Conservation (phyloP, 2,797 vertebrate species). For the Halcyon leucocephala region DNA sequence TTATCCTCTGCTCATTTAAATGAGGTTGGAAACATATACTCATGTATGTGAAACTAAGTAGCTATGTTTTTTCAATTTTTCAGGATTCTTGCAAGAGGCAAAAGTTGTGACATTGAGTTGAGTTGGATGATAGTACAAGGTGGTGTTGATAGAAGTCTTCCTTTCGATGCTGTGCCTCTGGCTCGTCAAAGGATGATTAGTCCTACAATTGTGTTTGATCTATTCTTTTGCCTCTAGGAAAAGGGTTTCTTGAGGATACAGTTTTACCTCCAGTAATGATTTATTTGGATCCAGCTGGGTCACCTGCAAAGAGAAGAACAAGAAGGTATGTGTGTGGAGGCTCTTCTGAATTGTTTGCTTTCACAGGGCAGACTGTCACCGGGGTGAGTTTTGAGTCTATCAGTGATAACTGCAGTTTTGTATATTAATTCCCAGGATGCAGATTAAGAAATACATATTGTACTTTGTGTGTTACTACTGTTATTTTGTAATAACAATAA, state of each 20-base stretch:
- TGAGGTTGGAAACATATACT: conserved; percentile 80
- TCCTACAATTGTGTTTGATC: conserved; percentile 68
- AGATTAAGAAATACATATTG: not conserved
- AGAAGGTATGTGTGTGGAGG: not conserved
- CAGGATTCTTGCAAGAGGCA: conserved; percentile 90
- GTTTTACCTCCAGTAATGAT: conserved; percentile 94
- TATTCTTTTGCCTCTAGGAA: conserved; percentile 99
- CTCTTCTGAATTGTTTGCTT: not conserved
- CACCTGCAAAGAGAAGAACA: conserved; percentile 84
- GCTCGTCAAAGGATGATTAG: conserved; percentile 69
- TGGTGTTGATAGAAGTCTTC: conserved; percentile 71
- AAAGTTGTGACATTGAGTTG: conserved; percentile 79
- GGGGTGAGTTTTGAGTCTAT: not conserved
- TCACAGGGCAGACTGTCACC: not conserved
- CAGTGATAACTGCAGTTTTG: not conserved
- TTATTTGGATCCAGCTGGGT: conserved; percentile 93
- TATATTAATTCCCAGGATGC: not conserved
- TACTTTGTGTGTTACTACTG: not conserved
- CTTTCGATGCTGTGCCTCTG: conserved; percentile 69
- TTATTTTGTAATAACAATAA: not conserved
- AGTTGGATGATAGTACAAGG: conserved; percentile 72
- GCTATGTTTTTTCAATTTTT: conserved; percentile 77
- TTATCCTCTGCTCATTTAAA: conserved; percentile 69
- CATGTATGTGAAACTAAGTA: conserved; percentile 79
- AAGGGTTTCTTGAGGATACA: conserved; percentile 99